Percentiles rank a stretch among this genome's conserved stretches.
Conservation (phyloP, 1,140 invertebrate species). For the Penaeus indicus region DNA sequence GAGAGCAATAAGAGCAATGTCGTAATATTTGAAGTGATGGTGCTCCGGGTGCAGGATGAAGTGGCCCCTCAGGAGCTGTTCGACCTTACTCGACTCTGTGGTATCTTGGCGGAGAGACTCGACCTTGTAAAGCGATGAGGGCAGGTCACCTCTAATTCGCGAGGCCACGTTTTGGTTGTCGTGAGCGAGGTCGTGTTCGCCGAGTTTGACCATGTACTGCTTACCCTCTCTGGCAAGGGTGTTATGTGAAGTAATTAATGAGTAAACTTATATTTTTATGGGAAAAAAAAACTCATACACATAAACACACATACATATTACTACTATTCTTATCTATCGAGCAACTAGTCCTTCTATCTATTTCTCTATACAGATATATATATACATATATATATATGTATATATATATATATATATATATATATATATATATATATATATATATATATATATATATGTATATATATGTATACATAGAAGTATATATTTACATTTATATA, state of each 20-base stretch:
- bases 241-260: neutral
- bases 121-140: neutral
- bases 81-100: too few species aligned
- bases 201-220: conserved; percentile 31
- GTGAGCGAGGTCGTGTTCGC: conserved; percentile 39
- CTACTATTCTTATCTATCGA: neutral
- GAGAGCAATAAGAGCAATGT: conserved; percentile 51
- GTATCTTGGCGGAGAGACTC: neutral
- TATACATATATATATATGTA: too few species aligned
- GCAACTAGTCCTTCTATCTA: neutral
- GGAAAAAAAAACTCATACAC: neutral
- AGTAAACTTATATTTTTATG: neutral
- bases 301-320: neutral
- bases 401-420: neutral
- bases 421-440: neutral
- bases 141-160: conserved; percentile 13
- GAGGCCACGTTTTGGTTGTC: neutral
- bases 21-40: conserved; percentile 43
- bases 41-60: conserved; percentile 49
- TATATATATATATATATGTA: neutral
- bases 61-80: too few species aligned
- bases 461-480: neutral
- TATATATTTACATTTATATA: conserved; percentile 3
- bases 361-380: too few species aligned
- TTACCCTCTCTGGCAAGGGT: neutral